Evolutionary conservation across 2,797 vertebrate species (phyloP).

Genomic region (Pangasius larnaudii): DNA sequence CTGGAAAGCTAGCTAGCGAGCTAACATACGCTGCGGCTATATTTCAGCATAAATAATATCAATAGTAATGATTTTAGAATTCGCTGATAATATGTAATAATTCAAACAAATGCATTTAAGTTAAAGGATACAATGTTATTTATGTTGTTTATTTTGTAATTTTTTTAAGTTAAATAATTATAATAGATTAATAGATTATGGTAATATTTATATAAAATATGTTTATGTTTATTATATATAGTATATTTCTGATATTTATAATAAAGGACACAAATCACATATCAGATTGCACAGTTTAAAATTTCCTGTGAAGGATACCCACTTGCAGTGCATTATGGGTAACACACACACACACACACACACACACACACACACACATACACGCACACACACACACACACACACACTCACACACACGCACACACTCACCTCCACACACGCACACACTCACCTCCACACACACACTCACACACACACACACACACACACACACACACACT

Average conservation of each 20-base stretch:
- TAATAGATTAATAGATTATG: neutral
- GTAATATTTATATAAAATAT: neutral
- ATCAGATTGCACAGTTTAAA: neutral
- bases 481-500: slow-evolving; percentile 21
- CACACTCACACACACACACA: slow-evolving; percentile 12
- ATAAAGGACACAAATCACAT: neutral
- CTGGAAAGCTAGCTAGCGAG: no score
- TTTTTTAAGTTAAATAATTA: neutral
- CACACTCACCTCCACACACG: no score
- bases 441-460: no score
- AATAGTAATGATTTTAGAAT: neutral
- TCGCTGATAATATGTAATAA: neutral
- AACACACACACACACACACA: slow-evolving; percentile 11
- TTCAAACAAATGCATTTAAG: neutral
- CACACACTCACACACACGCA: slow-evolving; percentile 12
- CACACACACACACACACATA: slow-evolving; percentile 11
- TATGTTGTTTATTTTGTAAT: neutral
- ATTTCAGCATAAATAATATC: neutral
- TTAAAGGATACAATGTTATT: neutral
- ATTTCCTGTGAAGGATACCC: neutral
- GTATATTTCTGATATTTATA: neutral
- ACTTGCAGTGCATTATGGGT: neutral
- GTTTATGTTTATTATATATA: neutral
- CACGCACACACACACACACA: no score
- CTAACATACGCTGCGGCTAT: neutral